Evolutionary conservation across 1,140 invertebrate genomes (phyloP).

Genomic region (Danaus melanippus): DNA sequence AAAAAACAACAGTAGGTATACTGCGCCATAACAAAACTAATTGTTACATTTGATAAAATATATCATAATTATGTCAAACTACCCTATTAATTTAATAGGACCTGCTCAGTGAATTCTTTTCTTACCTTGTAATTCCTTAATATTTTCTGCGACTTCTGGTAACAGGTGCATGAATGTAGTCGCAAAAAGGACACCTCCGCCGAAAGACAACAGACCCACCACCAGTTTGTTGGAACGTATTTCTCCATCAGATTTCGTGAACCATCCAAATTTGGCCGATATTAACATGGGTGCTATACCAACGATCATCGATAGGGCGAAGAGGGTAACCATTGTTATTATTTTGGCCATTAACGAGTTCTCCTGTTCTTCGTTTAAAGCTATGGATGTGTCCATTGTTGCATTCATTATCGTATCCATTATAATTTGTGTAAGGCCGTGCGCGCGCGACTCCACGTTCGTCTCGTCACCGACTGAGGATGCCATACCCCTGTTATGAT

Average conservation of each 20-base stretch:
- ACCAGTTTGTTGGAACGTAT: constrained; percentile 61
- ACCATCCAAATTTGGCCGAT: constrained; percentile 77
- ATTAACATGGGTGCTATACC: constrained; percentile 80
- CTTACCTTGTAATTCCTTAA: constrained; percentile 73
- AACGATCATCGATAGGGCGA: constrained; percentile 77
- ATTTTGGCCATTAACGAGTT: constrained; percentile 74
- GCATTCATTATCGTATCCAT: constrained; percentile 24
- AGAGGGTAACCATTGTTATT: constrained; percentile 81
- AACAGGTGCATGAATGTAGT: constrained; percentile 93
- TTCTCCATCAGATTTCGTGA: constrained; percentile 48
- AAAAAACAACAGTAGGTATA: no score
- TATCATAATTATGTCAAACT: no score
- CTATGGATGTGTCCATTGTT: constrained; percentile 31
- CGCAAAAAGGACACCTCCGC: constrained; percentile 91
- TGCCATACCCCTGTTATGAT: constrained; percentile 45
- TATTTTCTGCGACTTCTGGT: constrained; percentile 86
- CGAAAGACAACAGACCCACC: constrained; percentile 82
- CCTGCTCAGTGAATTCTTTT: neutral
- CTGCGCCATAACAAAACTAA: no score
- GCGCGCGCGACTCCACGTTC: constrained; percentile 17
- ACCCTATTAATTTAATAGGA: no score
- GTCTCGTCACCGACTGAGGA: constrained; percentile 38
- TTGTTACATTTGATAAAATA: no score
- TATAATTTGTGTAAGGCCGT: constrained; percentile 22
- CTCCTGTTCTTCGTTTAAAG: constrained; percentile 21